Base-by-base conservation (phyloP, 2,888 invertebrate species). In the Drosophila conformis region DNA sequence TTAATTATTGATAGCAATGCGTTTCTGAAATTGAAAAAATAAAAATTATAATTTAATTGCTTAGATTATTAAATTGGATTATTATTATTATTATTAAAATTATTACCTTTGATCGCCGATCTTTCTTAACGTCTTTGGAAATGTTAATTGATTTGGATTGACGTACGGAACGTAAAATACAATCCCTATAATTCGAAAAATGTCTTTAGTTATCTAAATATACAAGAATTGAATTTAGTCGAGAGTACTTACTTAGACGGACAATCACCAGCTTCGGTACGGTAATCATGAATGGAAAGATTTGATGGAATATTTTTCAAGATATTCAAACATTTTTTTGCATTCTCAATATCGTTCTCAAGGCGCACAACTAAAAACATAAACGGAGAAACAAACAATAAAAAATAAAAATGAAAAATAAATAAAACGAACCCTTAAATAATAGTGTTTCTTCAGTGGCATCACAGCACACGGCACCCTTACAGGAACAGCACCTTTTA, bases 271-370 rank as follows among this genome's bases (percentile, higher is more conserved):
- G 52, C 58, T 27, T 83, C 69, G n/a, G 69, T 35, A n/a, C 83
- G 73, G 61, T 69, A 82, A 21, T 69, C 65, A 11, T 62, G 65
- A 18, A 87, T 68, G 0, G 83, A 88, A 6, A 81, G 60, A 59
- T 78, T 74, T 3, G 84, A 84, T 18, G 89, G 79, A 58, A 83
- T 75, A 35, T 48, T 86, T 59, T 86, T 90, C 0, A 91, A 69
- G 60, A 77, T 85, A 33, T 90, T 74, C 4, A 92, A 73, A 69
- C 90, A 87, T 48, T 85, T 71, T 48, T 89, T 90, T 4, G 92
- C 92, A 38, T 78, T 87, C 61, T 90, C 83, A 69, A 93, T 90
- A 33, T 93, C 92, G 5, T 76, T 84, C 54, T 93, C 93, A 27
- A 93, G 75, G 18, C 88, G 83, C 64, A 73, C 78, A 40, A 93